Conservation (phyloP, 2,888 invertebrate genomes). For the Caradrina kadenii region DNA sequence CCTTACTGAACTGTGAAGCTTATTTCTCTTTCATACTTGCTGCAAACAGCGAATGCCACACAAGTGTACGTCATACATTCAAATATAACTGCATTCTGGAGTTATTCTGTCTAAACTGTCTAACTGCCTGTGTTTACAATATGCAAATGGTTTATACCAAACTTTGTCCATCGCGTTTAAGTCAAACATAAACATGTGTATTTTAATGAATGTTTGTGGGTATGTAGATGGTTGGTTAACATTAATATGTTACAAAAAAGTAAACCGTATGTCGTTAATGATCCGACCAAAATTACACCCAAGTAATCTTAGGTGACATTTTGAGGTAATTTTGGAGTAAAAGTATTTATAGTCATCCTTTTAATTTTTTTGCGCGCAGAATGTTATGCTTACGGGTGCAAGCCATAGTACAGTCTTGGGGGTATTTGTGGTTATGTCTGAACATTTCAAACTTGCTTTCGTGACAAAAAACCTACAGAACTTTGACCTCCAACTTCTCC, state of each 20-base stretch:
- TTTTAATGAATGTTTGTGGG: background rate
- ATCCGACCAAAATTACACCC: no score
- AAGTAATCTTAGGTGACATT: no score
- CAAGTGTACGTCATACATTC: constrained; percentile 19
- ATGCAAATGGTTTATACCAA: constrained; percentile 54
- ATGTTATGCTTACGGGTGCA: no score
- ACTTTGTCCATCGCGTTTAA: constrained; percentile 41
- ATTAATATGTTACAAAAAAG: no score
- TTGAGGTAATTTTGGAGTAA: no score
- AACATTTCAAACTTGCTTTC: no score
- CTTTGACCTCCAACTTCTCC: no score
- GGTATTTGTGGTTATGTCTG: no score
- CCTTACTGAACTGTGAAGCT: background rate
- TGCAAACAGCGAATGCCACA: constrained; percentile 19
- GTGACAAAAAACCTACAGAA: no score
- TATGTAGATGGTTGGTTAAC: constrained; percentile 6
- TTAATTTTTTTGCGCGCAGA: no score
- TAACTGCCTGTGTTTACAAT: constrained; percentile 52
- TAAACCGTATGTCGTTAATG: background rate
- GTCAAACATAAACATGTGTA: constrained; percentile 10
- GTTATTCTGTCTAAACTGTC: constrained; percentile 42
- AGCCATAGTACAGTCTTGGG: no score
- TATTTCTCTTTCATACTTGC: background rate
- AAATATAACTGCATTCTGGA: constrained; percentile 28
- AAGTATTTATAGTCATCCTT: no score